Evolutionary conservation across 2,888 invertebrate genomes (phyloP).

Genomic region (Pterobdella sp.): DNA sequence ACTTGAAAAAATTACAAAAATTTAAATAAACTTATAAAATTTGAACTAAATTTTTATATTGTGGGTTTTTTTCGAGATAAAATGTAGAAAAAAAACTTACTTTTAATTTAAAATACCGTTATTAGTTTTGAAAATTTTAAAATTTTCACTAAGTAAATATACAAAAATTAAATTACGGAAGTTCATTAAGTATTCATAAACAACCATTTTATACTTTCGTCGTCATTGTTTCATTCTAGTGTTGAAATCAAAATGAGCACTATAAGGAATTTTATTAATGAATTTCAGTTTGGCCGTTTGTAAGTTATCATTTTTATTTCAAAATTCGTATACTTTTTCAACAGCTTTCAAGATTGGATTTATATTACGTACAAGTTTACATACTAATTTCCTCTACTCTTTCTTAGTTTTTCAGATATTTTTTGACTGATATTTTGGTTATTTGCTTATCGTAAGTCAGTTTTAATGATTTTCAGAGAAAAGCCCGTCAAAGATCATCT

Average conservation of each 20-base stretch:
- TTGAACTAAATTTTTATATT: too few species aligned
- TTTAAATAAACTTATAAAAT: not conserved
- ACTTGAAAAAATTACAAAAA: conserved; percentile 1
- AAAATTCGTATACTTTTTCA: not conserved
- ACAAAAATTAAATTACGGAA: not conserved
- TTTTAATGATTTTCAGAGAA: conserved; percentile 61
- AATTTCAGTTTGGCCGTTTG: conserved; percentile 26
- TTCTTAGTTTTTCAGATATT: not conserved
- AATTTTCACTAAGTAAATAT: not conserved
- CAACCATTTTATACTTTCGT: conserved; percentile 12
- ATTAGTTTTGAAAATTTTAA: not conserved
- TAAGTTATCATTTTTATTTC: conserved; percentile 14
- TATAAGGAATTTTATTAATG: conserved; percentile 13
- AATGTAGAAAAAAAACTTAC: too few species aligned
- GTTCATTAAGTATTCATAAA: conserved; percentile 14
- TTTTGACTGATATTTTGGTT: not conserved
- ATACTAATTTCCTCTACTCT: not conserved
- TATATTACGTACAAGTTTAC: not conserved
- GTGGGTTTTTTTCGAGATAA: too few species aligned
- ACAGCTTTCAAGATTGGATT: not conserved
- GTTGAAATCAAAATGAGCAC: conserved; percentile 16
- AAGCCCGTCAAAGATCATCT: conserved; percentile 78
- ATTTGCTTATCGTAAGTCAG: not conserved
- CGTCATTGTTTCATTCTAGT: conserved; percentile 7
- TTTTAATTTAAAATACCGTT: not conserved